phyloP scores from a whole-genome alignment of 2,888 invertebrate genomes.

The Poecilobothrus nobilitatus region DNA sequence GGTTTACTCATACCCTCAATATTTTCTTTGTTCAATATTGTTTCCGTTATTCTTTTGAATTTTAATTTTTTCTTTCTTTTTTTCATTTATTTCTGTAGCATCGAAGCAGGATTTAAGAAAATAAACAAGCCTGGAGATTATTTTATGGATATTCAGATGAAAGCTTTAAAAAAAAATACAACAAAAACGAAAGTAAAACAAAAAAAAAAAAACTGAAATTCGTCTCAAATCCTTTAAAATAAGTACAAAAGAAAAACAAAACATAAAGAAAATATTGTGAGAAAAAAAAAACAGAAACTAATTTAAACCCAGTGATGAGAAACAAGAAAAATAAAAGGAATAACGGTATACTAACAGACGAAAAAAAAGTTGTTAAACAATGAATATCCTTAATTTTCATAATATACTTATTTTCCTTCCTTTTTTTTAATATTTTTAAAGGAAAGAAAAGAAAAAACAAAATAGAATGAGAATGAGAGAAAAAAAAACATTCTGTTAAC shows the following conservation, averaged over 20 bases:
- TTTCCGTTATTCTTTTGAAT: neutral
- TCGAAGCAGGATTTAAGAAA: neutral
- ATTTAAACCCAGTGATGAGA: neutral
- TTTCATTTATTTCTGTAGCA: neutral
- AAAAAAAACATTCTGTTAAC: too few relatives aligned
- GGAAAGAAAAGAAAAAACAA: neutral
- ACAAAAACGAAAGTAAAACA: too few relatives aligned
- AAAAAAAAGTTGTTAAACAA: neutral
- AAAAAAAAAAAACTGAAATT: neutral
- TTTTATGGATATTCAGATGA: neutral
- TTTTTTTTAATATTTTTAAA: too few relatives aligned
- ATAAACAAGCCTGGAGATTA: neutral
- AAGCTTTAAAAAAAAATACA: neutral
- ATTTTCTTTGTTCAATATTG: neutral
- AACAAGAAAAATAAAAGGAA: neutral
- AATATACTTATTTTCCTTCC: neutral
- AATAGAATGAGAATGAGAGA: neutral
- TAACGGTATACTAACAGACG: neutral
- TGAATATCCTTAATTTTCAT: slow-evolving; percentile 6
- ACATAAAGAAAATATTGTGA: neutral
- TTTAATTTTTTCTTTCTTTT: neutral
- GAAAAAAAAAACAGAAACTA: neutral
- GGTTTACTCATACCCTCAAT: too few relatives aligned
- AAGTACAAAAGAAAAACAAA: neutral
- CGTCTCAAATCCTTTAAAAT: neutral